Evolutionary conservation across 2,113 vertebrate genomes (phyloP).

Genomic region (Chamaetylas fuelleborni): DNA sequence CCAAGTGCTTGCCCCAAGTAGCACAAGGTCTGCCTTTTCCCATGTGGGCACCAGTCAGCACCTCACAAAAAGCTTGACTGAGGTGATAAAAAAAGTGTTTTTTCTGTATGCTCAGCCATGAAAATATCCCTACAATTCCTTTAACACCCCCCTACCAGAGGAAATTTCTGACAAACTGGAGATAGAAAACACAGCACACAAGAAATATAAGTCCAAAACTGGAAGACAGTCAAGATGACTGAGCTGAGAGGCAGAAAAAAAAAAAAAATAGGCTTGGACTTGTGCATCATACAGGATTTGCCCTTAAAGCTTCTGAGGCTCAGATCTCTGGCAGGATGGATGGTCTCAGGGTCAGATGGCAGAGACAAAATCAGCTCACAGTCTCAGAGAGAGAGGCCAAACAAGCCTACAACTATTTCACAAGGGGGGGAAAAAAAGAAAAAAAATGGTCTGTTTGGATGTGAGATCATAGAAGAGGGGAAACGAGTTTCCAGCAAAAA

Average conservation of each 20-base stretch:
- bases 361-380: neutral
- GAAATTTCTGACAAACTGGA: neutral
- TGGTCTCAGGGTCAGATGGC: neutral
- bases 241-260: neutral
- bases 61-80: neutral
- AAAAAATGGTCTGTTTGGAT: neutral
- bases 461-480: neutral
- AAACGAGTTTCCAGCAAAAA: neutral
- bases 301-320: neutral
- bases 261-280: neutral
- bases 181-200: neutral
- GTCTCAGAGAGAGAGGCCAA: neutral
- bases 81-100: neutral
- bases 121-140: neutral
- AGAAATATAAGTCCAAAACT: conserved; percentile 12
- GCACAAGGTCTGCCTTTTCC: neutral
- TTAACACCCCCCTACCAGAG: neutral
- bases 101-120: neutral
- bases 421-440: accelerated
- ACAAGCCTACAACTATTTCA: neutral
- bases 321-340: neutral
- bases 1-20: neutral
- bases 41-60: neutral
- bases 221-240: neutral
- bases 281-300: neutral